Base-by-base conservation (phyloP, 2,113 vertebrate species). In the Lasiurus borealis region DNA sequence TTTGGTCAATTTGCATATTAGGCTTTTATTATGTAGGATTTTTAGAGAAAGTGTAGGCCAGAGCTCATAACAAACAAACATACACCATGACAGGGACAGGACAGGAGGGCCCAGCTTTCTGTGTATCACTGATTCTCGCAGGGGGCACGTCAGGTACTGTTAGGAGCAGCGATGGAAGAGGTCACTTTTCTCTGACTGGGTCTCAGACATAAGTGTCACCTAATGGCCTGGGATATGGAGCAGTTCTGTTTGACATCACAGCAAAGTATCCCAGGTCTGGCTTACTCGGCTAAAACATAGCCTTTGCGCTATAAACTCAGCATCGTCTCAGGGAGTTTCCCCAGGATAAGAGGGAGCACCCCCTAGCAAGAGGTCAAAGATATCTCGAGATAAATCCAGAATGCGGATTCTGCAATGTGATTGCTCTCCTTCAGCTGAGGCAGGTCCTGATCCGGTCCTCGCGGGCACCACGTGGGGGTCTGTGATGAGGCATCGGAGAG, bases 71-170 rank as follows among this genome's bases (percentile, higher is more conserved):
- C 12, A 40, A 57, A 86, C 23, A 82, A 59, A 75, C 19, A 5
- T 52, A 2, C 12, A 4, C 27, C 8, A 21, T 64, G 27, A 16
- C 18, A 69, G 36, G 6, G 8, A 48, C 72, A 69, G 2, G 10
- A 19, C 52, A 36, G 46, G 54, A 88, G 6, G 18, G 21, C 1
- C 27, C 50, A 25, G 29, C 15, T 75, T 89, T 72, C 59, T 29
- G 0, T 62, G 1, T 40, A 5, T 25, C 5, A 54, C 1, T n/a
- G 3, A 34, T 11, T 77, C 19, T 75, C 3, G 34, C 68, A 27
- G 27, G 23, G 54, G 54, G 7, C 16, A 18, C 21, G 2, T 31
- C 5, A 11, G 27, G 57, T 69, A 50, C 25, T 85, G 3, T 85
- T 31, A 48, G 80, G 44, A 71, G 8, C 27, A 40, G 31, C 25